Evolutionary conservation across 1,140 invertebrate genomes (phyloP).

Genomic region (Melipona quadrifasciata): DNA sequence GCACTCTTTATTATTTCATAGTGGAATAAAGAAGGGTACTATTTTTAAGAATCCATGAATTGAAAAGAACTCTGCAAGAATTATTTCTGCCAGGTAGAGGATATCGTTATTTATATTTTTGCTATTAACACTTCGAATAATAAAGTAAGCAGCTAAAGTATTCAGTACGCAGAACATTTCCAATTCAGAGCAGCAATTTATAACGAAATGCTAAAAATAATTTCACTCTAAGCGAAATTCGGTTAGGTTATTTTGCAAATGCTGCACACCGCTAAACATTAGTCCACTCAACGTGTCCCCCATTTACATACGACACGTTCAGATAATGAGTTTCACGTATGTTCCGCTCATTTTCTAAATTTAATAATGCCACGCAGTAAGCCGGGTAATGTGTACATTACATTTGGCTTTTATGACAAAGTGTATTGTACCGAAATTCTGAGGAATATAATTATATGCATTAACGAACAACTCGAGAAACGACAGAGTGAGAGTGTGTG

Average conservation of each 20-base stretch:
- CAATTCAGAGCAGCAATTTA: neutral
- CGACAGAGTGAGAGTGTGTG: neutral
- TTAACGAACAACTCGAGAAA: neutral
- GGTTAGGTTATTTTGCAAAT: neutral
- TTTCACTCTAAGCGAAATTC: neutral
- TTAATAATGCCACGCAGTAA: slow-evolving; percentile 1
- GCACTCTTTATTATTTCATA: too few relatives aligned
- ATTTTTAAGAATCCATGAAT: too few relatives aligned
- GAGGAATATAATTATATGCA: slow-evolving; percentile 2
- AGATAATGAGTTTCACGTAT: neutral
- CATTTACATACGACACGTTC: neutral
- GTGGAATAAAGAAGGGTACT: too few relatives aligned
- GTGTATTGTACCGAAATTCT: neutral
- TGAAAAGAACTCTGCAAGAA: too few relatives aligned
- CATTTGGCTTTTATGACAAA: neutral
- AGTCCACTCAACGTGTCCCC: neutral
- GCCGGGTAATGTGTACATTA: slow-evolving; percentile 1
- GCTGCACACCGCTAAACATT: neutral
- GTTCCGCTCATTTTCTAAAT: slow-evolving; percentile 1
- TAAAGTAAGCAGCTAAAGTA: too few relatives aligned
- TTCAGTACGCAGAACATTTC: too few relatives aligned
- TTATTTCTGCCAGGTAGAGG: too few relatives aligned
- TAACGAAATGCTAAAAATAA: neutral
- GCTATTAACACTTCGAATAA: too few relatives aligned
- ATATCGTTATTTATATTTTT: too few relatives aligned